These are phyloP conservation scores for Euleptes europaea DNA, from an alignment of 2,113 vertebrate genomes.

Conservation along the genomic window DNA sequence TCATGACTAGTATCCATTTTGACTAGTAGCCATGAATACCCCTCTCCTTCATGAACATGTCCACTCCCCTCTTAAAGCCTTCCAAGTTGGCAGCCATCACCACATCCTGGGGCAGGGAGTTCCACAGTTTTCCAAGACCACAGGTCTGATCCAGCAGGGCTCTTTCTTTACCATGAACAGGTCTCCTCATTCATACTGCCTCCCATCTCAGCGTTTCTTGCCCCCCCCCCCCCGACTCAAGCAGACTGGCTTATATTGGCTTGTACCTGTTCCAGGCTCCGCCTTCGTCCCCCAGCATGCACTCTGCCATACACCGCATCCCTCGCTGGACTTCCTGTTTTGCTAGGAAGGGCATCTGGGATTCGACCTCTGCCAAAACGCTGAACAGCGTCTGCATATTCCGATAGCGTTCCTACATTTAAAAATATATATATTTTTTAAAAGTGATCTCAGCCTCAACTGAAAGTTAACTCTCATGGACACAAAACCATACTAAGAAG, in stretches of 20 bases:
- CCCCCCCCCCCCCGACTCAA: background rate
- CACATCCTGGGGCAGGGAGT: no score
- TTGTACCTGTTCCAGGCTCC: slow-evolving; percentile 36
- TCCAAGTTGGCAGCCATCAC: no score
- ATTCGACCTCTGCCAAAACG: background rate
- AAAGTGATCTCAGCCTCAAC: background rate
- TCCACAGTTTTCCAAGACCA: no score
- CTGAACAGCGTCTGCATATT: slow-evolving; percentile 16
- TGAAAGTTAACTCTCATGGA: no score
- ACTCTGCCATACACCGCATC: slow-evolving; percentile 22
- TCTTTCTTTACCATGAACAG: no score
- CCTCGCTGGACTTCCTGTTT: background rate
- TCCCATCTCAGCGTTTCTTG: background rate
- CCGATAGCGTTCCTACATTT: background rate
- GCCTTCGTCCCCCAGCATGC: background rate
- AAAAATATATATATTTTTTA: no score
- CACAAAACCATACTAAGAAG: background rate
- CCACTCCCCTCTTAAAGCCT: no score
- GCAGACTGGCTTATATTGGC: accelerated
- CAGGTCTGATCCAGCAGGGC: no score
- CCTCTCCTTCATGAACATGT: no score
- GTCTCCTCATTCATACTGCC: no score
- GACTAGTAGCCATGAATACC: no score
- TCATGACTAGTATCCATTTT: no score
- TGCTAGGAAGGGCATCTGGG: background rate